Evolutionary conservation across 2,113 vertebrate genomes (phyloP).

Genomic region (Chloebia gouldiae): DNA sequence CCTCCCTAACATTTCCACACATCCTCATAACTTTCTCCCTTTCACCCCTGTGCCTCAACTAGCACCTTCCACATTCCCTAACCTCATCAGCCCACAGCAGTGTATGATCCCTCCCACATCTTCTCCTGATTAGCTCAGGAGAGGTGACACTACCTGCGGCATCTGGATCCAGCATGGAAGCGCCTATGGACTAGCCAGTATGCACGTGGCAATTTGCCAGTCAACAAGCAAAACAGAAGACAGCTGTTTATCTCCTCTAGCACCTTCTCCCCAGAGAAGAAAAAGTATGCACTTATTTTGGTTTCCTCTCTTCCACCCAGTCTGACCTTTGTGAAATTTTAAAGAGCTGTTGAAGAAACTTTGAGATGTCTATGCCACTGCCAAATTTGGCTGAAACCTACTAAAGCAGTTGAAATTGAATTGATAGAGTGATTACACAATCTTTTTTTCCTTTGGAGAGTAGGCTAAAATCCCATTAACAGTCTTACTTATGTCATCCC

Average conservation of each 20-base stretch:
- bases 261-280: not conserved
- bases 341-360: not conserved
- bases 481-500: slow-evolving; percentile 52
- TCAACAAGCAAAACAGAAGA: not conserved
- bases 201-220: not conserved
- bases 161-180: not conserved
- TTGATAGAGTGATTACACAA: slow-evolving; percentile 53
- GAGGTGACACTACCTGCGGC: not conserved
- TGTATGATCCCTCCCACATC: not conserved
- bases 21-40: not conserved
- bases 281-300: not conserved
- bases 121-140: not conserved
- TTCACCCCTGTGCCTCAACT: not conserved
- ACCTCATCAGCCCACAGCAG: not conserved
- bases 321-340: not conserved
- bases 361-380: not conserved
- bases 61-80: not conserved
- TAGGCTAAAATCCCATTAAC: slow-evolving; percentile 64
- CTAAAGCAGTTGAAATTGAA: slow-evolving; percentile 6
- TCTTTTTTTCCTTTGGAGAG: slow-evolving; percentile 34
- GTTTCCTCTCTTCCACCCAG: not conserved
- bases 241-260: not conserved
- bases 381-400: slow-evolving; percentile 21
- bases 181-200: not conserved
- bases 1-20: not conserved